These are phyloP conservation scores for Talpa occidentalis DNA, from an alignment of 2,113 vertebrate genomes.

Conservation along the genomic window DNA sequence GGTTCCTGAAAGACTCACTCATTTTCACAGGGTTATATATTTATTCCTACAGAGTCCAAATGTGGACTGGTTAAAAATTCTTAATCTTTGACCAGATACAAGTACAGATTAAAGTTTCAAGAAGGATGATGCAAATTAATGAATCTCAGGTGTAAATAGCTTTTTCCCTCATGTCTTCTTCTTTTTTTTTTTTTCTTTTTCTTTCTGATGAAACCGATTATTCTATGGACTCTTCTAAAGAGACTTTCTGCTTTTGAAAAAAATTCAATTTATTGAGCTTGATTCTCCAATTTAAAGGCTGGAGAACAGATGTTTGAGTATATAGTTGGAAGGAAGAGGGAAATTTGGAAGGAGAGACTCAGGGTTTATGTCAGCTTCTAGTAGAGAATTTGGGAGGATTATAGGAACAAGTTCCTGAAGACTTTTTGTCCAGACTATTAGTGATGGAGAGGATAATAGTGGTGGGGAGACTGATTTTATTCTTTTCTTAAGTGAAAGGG, in stretches of 20 bases:
- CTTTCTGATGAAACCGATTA: conserved; percentile 52
- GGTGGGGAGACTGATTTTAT: conserved; percentile 51
- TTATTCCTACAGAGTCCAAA: not conserved
- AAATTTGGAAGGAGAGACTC: not conserved
- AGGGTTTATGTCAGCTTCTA: not conserved
- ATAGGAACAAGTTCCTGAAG: conserved; percentile 62
- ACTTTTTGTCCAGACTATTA: conserved; percentile 21
- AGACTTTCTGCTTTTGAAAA: conserved; percentile 47
- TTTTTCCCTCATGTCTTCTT: conserved; percentile 57
- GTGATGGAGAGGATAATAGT: conserved; percentile 61
- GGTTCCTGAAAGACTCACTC: not conserved
- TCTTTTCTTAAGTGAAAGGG: conserved; percentile 66
- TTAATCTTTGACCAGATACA: not conserved
- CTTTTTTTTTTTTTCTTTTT: conserved; percentile 63
- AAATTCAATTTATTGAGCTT: conserved; percentile 35
- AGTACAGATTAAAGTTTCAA: not conserved
- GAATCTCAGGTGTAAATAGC: conserved; percentile 45
- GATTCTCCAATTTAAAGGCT: not conserved
- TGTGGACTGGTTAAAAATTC: not conserved
- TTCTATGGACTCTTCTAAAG: conserved; percentile 55
- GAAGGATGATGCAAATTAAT: conserved; percentile 32
- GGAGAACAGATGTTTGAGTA: not conserved
- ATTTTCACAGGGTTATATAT: not conserved
- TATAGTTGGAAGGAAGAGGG: conserved; percentile 3
- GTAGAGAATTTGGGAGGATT: conserved; percentile 54